phyloP scores from a whole-genome alignment of 1,140 invertebrate genomes.

The Drosophila ogumai region DNA sequence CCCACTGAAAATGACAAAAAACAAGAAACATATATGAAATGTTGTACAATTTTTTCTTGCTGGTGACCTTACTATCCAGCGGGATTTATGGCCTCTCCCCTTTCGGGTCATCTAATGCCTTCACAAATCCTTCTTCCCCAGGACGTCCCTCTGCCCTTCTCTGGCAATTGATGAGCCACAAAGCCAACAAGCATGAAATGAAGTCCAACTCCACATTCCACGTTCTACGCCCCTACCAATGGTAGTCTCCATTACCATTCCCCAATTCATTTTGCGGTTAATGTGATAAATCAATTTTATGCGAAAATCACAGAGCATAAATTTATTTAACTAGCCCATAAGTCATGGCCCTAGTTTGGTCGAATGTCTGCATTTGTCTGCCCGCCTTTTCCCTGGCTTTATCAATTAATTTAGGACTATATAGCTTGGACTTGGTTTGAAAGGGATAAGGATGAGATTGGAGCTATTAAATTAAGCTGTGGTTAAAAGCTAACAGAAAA shows the following conservation, averaged over 20 bases:
- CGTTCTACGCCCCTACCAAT: not conserved
- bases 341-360: constrained; percentile 60
- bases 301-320: constrained; percentile 82
- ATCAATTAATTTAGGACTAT: constrained; percentile 38
- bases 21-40: constrained; percentile 34
- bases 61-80: constrained; percentile 60
- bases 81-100: constrained; percentile 65
- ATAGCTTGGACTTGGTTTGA: not conserved
- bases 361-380: constrained; percentile 18
- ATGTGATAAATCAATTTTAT: constrained; percentile 84
- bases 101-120: constrained; percentile 74
- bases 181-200: constrained; percentile 82
- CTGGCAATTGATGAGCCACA: constrained; percentile 78
- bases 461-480: constrained; percentile 14
- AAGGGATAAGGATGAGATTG: not conserved
- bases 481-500: constrained; percentile 4
- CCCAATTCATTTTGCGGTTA: constrained; percentile 70
- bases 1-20: not conserved
- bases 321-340: constrained; percentile 83
- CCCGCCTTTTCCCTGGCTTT: constrained; percentile 21
- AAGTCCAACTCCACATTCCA: constrained; percentile 54
- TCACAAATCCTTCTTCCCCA: constrained; percentile 40
- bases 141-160: constrained; percentile 7
- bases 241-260: constrained; percentile 28
- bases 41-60: constrained; percentile 48